Evolutionary conservation across 2,888 invertebrate genomes (phyloP).

Genomic region (Keiferia lycopersicella): DNA sequence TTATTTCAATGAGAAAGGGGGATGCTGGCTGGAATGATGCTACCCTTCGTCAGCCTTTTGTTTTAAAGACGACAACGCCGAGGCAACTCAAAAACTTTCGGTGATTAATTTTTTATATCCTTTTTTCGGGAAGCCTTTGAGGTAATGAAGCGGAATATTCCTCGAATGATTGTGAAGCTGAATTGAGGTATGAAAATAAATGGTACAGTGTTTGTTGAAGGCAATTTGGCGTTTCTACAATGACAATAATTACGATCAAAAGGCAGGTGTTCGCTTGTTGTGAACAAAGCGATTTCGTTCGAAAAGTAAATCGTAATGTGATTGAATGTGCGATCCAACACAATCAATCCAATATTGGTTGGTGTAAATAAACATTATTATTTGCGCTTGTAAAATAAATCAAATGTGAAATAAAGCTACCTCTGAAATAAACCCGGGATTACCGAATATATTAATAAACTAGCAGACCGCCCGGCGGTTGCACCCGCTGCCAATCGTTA

Average conservation of each 20-base stretch:
- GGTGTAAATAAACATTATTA: too few relatives aligned
- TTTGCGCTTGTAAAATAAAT: too few relatives aligned
- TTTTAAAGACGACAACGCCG: slow-evolving; percentile 26
- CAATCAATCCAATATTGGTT: too few relatives aligned
- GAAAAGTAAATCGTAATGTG: too few relatives aligned
- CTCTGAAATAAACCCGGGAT: too few relatives aligned
- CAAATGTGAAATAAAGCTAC: too few relatives aligned
- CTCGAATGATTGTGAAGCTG: slow-evolving; percentile 34
- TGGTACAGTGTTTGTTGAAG: slow-evolving; percentile 8
- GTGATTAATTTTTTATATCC: slow-evolving; percentile 67
- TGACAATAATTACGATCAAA: neutral
- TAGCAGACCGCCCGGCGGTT: too few relatives aligned
- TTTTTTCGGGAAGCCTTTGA: slow-evolving; percentile 40
- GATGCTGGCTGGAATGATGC: neutral
- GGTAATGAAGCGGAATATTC: slow-evolving; percentile 50
- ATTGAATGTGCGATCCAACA: too few relatives aligned
- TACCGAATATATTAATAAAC: too few relatives aligned
- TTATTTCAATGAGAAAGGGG: slow-evolving; percentile 65
- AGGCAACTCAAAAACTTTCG: slow-evolving; percentile 52
- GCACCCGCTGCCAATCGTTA: too few relatives aligned
- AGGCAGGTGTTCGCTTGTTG: too few relatives aligned
- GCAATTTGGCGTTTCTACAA: neutral
- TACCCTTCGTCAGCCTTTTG: neutral
- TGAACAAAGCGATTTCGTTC: too few relatives aligned
- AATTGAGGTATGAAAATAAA: slow-evolving; percentile 28